Base-by-base conservation (phyloP, 1,140 invertebrate genomes). In the Drosophila aff. region DNA sequence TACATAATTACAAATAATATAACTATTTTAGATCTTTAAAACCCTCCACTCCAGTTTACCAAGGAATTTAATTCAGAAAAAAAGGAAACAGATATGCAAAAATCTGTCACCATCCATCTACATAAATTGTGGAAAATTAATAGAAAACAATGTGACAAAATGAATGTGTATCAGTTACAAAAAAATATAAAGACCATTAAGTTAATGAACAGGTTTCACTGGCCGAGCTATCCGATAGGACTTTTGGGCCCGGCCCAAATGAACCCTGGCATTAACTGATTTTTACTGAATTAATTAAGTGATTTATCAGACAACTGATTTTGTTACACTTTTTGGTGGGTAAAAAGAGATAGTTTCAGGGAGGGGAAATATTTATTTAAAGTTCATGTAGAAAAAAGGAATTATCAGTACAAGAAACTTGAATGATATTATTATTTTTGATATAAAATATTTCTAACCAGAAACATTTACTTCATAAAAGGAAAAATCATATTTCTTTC, bases 191-290 rank as follows among this genome's bases (percentile, higher is more conserved):
- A 8, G 9, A 26, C 31, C 33, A 67, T 63, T 40, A 63, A 52
- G 38, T 65, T 50, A 69, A 69, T 63, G 46, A 41, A 33, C 33
- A 31, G 38, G 8, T 44, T 67, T n/a, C 36, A 31, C 31, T 38
- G 47, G 16, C 28, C 18, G 36, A 7, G 21, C 26, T 62, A 65
- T 65, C 21, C 38, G 57, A 62, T 18, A 28, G 33, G 18, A 65
- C 16, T 43, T 13, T 65, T 10, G 31, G 26, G 46, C 46, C 60
- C 33, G 36, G 11, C 4, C 47, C 23, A 76, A 77, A 81, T 81
- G 41, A 66, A 74, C 63, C 63, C 21, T 55, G 38, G 66, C 64
- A 82, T 79, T 82, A 82, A 68, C 62, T 67, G 66, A 82, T 71
- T 63, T 58, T 55, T 28, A 43, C 18, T 11, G 38, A 49, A 41